These are phyloP conservation scores for Carcinoscorpius rotundicauda DNA, from an alignment of 1,140 invertebrate species.

Conservation along the genomic window DNA sequence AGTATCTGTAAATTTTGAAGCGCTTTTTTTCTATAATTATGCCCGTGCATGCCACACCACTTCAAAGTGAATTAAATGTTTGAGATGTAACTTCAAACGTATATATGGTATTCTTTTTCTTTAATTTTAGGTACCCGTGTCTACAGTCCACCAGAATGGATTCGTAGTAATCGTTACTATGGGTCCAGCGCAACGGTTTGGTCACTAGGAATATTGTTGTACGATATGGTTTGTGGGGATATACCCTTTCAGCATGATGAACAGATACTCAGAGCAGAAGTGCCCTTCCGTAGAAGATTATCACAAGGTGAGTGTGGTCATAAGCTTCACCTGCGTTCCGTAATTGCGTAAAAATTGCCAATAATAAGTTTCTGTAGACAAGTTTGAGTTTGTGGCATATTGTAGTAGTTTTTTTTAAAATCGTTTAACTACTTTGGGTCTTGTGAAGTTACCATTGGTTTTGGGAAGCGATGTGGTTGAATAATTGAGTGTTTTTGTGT, in stretches of 20 bases:
- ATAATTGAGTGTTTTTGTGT: too few species aligned
- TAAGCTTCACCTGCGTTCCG: not conserved
- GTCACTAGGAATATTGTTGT: constrained; percentile 54
- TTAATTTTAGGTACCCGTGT: constrained; percentile 44
- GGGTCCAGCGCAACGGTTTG: constrained; percentile 49
- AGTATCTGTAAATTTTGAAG: not conserved
- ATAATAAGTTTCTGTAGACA: not conserved
- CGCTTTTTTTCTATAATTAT: constrained; percentile 3
- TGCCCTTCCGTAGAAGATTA: constrained; percentile 37
- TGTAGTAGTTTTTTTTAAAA: not conserved
- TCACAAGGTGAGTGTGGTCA: constrained; percentile 32
- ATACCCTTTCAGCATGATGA: constrained; percentile 56
- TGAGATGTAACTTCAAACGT: not conserved
- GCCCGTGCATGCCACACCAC: too few species aligned
- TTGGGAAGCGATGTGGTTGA: not conserved
- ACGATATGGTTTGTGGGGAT: constrained; percentile 56
- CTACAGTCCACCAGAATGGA: constrained; percentile 59
- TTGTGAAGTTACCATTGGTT: not conserved
- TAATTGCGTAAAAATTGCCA: not conserved
- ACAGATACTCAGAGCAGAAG: constrained; percentile 44
- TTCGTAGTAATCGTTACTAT: constrained; percentile 43
- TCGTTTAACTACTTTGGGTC: not conserved
- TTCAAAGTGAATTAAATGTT: too few species aligned
- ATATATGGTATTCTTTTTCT: not conserved
- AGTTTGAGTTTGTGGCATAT: not conserved